Conservation (phyloP, 92 coral and sea anemone genomes). For the Bergia puertoricense region DNA sequence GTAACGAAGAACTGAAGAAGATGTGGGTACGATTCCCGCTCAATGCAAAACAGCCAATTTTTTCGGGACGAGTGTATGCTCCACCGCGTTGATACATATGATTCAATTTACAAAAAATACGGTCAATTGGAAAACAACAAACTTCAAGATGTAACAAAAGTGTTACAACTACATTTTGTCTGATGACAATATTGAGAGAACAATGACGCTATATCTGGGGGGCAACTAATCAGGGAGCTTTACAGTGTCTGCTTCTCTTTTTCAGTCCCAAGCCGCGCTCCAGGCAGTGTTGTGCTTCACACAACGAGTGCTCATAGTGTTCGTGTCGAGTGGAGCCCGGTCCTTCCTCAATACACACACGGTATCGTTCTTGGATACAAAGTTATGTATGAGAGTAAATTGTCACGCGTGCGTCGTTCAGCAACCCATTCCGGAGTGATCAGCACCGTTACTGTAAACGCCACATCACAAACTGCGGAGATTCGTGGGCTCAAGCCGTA, state of each 20-base stretch:
- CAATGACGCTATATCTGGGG: no score
- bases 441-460: slow-evolving; percentile 63
- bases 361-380: slow-evolving; percentile 56
- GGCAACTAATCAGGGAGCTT: background rate
- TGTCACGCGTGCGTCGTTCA: slow-evolving; percentile 25
- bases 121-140: no score
- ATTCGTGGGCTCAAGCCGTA: slow-evolving; percentile 72
- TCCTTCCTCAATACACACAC: slow-evolving; percentile 39
- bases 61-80: no score
- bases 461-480: slow-evolving; percentile 55
- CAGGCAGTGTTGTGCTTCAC: slow-evolving; percentile 15
- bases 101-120: no score
- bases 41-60: no score
- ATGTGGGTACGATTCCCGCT: no score
- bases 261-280: slow-evolving; percentile 56
- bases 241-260: background rate
- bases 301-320: slow-evolving; percentile 30
- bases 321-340: slow-evolving; percentile 51
- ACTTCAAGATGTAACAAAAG: no score
- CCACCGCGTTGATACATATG: no score
- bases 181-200: no score
- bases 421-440: slow-evolving; percentile 51
- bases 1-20: no score
- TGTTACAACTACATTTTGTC: no score
- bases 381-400: slow-evolving; percentile 33